These are phyloP conservation scores for Pecten maximus DNA, from an alignment of 2,888 invertebrate species.

Conservation along the genomic window DNA sequence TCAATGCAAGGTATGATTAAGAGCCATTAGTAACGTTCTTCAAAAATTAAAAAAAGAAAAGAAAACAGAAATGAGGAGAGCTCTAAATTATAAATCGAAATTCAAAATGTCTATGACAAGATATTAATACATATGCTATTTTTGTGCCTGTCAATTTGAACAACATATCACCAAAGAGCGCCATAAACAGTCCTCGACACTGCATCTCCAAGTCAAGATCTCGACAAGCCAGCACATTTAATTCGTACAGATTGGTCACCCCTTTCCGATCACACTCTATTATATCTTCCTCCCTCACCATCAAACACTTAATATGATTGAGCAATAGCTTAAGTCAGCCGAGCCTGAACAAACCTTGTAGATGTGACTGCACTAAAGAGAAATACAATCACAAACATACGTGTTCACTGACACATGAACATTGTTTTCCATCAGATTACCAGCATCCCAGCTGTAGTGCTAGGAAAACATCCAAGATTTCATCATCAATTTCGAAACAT, in stretches of 20 bases:
- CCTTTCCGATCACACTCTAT: background rate
- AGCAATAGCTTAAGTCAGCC: background rate
- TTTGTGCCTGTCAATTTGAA: conserved; percentile 5
- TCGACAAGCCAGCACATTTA: background rate
- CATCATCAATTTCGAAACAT: background rate
- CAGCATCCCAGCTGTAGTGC: background rate
- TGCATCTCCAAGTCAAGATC: background rate
- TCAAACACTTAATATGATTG: background rate
- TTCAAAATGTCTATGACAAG: conserved; percentile 13
- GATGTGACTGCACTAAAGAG: background rate
- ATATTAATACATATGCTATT: background rate
- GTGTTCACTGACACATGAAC: background rate
- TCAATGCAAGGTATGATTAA: background rate
- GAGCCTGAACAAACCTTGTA: background rate
- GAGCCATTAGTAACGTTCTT: background rate
- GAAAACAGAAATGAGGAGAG: background rate
- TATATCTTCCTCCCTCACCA: background rate
- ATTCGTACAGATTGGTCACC: background rate
- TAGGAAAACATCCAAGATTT: background rate
- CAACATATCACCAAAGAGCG: background rate
- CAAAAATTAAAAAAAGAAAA: background rate
- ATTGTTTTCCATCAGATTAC: background rate
- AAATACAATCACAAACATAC: background rate
- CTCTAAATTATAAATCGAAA: background rate
- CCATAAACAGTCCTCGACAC: background rate